Evolutionary conservation across 2,888 invertebrate genomes (phyloP), one percentile per base, ranked within the genome.

Genomic region (Drosophila paranaensis): DNA sequence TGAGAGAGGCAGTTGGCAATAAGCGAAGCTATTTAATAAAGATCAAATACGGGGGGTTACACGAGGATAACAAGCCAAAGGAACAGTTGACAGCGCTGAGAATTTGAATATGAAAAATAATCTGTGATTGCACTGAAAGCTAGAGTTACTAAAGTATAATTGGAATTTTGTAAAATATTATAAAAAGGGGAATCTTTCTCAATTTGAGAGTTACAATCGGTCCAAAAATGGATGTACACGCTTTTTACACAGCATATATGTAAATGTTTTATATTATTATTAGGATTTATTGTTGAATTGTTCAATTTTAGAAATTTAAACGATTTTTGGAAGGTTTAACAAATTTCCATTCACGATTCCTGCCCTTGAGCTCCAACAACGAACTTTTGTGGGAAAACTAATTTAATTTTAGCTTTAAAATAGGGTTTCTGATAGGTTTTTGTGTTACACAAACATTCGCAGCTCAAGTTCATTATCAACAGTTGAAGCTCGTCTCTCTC

Each of bases 391-490:
- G 4, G 5, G 14, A 5, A 37, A 20, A 35, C 27, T 3, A 40
- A 27, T 11, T 40, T 3, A 25, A n/a, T 25, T 10, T 53, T 3
- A 6, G 16, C 14, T 27, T 39, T 10, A 30, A 33, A 50, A 33
- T 50, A 16, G 16, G 16, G n/a, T 53, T 53, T 53, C 2, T 53
- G 33, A 10, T 73, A 2, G 35, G 33, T 27, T 42, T 45, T 43
- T 3, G n/a, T 35, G 11, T 53, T 53, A 8, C 25, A 30, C n/a
- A 33, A 20, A 35, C 54, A 30, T 37, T 42, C n/a, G 14, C 14
- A 42, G 56, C 61, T 60, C 80, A 88, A 83, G 78, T 83, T 83
- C 78, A 87, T 69, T 81, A 77, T 81, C 74, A 71, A 45, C 39
- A 54, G n/a, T n/a, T 40, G 27, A 16, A 11, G 25, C 30, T 25